Evolutionary conservation across 2,113 vertebrate genomes (phyloP), one percentile per base, ranked within the genome.

Genomic region (Eretmochelys imbricata): DNA sequence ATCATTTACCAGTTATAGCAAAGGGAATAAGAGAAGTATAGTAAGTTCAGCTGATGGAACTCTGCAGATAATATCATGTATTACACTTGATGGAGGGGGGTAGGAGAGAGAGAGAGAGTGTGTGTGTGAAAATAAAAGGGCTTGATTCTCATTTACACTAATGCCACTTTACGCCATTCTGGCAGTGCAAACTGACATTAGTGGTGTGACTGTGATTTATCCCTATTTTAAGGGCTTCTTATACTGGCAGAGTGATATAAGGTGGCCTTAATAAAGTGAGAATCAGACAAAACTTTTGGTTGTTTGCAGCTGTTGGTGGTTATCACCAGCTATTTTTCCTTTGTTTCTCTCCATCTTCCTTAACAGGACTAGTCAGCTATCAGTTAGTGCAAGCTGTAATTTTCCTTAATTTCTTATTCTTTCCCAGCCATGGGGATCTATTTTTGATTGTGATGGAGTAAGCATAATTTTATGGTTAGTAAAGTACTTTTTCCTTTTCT

Each of bases 401-500:
- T 82, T 57, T 20, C 65, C 91, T 72, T 84, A 72, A 75, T 87
- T 31, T 90, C 75, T 88, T 80, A 91, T 90, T 91, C 75, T 42
- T 91, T 85, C 89, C 93, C 87, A 92, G 82, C 59, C 88, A 80
- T 76, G 53, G 91, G 93, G 90, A 96, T 93, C 94, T 94, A 50
- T 65, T 92, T 91, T 75, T 87, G 93, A 94, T 93, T 85, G 82
- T 94, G 90, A 85, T 93, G 13, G 50, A 88, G 16, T 80, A 94
- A 93, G 79, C 82, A 94, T 78, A 69, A 90, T 84, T 94, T 13
- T 85, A 90, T 88, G 85, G 54, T 92, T 90, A 85, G 76, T 89
- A 91, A 93, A 94, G 80, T 92, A 95, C 94, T 94, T 93, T 76
- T 86, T 92, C 78, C 55, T 83, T 91, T 88, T 51, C 57, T 62